Percentiles rank a stretch among this genome's conserved stretches.
Evolutionary conservation across 1,140 invertebrate species (phyloP).

Genomic region (Anastrepha ludens): DNA sequence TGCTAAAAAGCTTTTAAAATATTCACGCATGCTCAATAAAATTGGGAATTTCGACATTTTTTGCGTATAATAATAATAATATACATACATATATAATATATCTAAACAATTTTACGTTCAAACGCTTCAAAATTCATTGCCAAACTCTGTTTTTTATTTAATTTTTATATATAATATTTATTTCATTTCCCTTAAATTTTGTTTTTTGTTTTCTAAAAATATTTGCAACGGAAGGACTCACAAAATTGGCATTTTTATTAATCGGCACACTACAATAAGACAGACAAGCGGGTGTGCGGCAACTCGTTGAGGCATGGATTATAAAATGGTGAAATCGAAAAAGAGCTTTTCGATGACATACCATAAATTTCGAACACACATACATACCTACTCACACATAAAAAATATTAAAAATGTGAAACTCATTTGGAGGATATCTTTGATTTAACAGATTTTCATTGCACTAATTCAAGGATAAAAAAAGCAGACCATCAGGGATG

Average conservation of each 20-base stretch:
- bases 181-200: constrained; percentile 40
- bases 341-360: no score
- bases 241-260: constrained; percentile 63
- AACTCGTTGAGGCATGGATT: no score
- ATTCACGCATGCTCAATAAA: constrained; percentile 45
- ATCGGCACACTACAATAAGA: constrained; percentile 27
- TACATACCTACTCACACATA: no score
- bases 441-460: no score
- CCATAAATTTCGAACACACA: no score
- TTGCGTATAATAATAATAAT: constrained; percentile 29
- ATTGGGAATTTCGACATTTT: constrained; percentile 20
- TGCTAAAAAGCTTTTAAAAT: constrained; percentile 51
- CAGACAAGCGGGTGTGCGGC: no score
- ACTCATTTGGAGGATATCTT: no score
- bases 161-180: constrained; percentile 48
- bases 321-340: no score
- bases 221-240: constrained; percentile 70
- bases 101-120: constrained; percentile 27
- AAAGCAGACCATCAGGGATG: no score
- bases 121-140: constrained; percentile 13
- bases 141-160: constrained; percentile 36
- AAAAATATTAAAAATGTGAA: no score
- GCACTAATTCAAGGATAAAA: no score
- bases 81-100: no score
- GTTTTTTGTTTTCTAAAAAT: constrained; percentile 47